phyloP scores from a whole-genome alignment of 2,888 invertebrate genomes.

The Aleiodes leptofemur region DNA sequence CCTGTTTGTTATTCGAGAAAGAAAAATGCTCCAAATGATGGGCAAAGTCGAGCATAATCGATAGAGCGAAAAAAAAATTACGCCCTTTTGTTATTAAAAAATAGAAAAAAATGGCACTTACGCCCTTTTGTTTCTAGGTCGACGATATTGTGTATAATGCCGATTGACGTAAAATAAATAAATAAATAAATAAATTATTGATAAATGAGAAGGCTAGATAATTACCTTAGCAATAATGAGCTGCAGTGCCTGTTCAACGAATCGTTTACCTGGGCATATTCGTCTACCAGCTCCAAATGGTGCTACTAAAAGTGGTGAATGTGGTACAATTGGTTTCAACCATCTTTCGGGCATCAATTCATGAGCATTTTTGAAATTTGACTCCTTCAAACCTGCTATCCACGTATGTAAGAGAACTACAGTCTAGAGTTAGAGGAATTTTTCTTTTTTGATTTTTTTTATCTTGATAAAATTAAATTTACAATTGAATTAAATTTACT shows the following conservation, averaged over 20 bases:
- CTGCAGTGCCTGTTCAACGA: slow-evolving; percentile 87
- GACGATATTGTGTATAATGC: too few relatives aligned
- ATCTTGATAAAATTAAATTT: neutral
- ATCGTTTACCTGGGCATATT: slow-evolving; percentile 90
- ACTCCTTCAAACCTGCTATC: slow-evolving; percentile 86
- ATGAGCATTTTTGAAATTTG: slow-evolving; percentile 84
- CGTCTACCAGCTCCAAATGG: slow-evolving; percentile 89
- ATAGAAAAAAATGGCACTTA: too few relatives aligned
- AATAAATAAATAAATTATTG: neutral
- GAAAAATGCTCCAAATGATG: too few relatives aligned
- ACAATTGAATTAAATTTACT: neutral
- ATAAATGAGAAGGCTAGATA: neutral
- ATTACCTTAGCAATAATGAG: slow-evolving; percentile 84
- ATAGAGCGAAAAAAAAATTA: too few relatives aligned
- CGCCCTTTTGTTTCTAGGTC: too few relatives aligned
- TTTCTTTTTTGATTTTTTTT: slow-evolving; percentile 27
- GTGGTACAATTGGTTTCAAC: slow-evolving; percentile 77
- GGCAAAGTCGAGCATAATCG: too few relatives aligned
- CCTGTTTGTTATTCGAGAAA: too few relatives aligned
- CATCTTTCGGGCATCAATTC: slow-evolving; percentile 88
- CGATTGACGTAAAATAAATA: too few relatives aligned
- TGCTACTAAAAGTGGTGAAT: slow-evolving; percentile 81
- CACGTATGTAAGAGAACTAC: slow-evolving; percentile 89
- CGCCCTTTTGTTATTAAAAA: too few relatives aligned
- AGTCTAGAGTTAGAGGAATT: slow-evolving; percentile 76